Evolutionary conservation across 2,888 invertebrate genomes (phyloP), one percentile per base, ranked within the genome.

Genomic region (Drosophila kokeensis): DNA sequence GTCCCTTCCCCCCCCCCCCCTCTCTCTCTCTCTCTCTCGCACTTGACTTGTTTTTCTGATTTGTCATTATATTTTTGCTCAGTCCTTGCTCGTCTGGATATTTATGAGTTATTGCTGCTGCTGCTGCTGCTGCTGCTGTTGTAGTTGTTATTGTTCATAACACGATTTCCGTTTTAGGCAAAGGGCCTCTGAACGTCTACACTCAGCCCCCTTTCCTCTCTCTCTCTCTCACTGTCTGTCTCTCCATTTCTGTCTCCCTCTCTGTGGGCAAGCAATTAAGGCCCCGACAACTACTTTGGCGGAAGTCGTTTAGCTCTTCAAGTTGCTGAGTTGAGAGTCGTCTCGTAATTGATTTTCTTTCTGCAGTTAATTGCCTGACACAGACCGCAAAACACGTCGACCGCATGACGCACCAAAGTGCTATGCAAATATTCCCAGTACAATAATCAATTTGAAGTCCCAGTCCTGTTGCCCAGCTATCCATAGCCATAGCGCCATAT

Each of bases 151-250:
- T 34, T 71, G 67, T 32, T 62, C 81, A 83, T 81, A 84, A 84
- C 84, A 84, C 81, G 84, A 86, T 84, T 84, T 84, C 87, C 84
- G 84, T 86, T 84, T 84, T 84, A 86, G 84, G 81, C 82, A 79
- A 79, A 79, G 76, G 76, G 79, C 68, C 78, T 38, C 6, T 27
- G 49, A 8, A 59, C 36, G 57, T 70, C 45, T 53, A 70, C 70
- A 54, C 52, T n/a, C 10, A 24, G 38, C 40, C 27, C 15, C 21
- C 0, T 10, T 24, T 5, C 8, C 55, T 21, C 6, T 58, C 27
- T 29, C 59, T 21, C 7, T 30, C 54, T 58, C n/a, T 53, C 11
- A 27, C 15, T 24, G 4, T 38, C 29, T 49, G 49, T 10, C n/a
- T 40, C 6, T 11, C 40, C 55, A 11, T 58, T 13, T 36, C 13